A percentile compares a stretch with the other conserved stretches of the same genome.
phyloP scores from a whole-genome alignment of 2,888 invertebrate genomes.

The Conomelus anceps region DNA sequence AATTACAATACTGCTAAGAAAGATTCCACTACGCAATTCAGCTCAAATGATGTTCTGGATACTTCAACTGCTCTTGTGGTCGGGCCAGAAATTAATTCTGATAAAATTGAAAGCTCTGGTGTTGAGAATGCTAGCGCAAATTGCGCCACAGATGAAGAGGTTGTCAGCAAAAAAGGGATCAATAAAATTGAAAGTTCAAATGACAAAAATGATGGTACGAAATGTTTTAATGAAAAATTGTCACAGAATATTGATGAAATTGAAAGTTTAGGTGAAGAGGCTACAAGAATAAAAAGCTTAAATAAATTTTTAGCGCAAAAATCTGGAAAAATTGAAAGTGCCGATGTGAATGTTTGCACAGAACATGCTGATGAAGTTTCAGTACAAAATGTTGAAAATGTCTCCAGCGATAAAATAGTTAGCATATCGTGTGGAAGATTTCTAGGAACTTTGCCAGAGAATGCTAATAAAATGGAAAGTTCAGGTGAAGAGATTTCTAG shows the following conservation, averaged over 20 bases:
- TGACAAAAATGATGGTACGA: not conserved
- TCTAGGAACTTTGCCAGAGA: not conserved
- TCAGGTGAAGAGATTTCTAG: not conserved
- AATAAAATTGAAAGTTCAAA: not conserved
- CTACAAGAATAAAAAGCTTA: not conserved
- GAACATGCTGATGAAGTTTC: not conserved
- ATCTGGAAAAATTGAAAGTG: not conserved
- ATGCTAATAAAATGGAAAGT: not conserved
- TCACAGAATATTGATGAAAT: not conserved
- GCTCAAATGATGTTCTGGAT: not conserved
- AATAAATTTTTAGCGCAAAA: not conserved
- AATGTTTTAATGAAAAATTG: not conserved
- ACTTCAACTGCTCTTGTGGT: not conserved
- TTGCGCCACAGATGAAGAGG: not conserved
- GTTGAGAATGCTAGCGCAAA: not conserved
- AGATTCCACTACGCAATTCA: not conserved
- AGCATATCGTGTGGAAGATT: not conserved
- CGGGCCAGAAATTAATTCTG: not conserved
- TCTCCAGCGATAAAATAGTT: not conserved
- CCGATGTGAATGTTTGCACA: not conserved
- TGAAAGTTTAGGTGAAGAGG: not conserved
- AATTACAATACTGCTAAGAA: not conserved
- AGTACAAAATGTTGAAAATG: not conserved
- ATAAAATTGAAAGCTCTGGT: no score
- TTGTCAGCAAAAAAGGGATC: not conserved